A percentile compares a stretch with the other conserved stretches of the same genome.
Conservation (phyloP, 2,113 vertebrate species). For the Chaetorhynchus papuensis region DNA sequence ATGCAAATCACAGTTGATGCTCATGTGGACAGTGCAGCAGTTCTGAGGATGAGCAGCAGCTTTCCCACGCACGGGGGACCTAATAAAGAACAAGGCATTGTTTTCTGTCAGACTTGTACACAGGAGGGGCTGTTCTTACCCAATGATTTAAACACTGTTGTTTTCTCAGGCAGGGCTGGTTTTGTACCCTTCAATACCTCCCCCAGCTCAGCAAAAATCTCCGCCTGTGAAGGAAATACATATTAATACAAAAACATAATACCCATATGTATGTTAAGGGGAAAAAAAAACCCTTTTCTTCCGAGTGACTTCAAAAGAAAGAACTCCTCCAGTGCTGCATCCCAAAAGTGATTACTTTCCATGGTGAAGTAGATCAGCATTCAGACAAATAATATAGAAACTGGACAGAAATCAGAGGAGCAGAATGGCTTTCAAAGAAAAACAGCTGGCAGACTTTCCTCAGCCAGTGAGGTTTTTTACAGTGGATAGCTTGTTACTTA, state of each 20-base stretch:
- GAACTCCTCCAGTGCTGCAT: not conserved
- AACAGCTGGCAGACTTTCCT: not conserved
- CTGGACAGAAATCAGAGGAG: not conserved
- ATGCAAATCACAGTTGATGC: not conserved
- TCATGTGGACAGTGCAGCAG: not conserved
- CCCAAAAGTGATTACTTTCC: not conserved
- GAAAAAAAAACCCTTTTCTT: not conserved
- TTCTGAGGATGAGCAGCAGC: not conserved
- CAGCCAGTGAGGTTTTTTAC: not conserved
- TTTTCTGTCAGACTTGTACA: not conserved
- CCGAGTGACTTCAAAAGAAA: not conserved
- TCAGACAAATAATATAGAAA: not conserved
- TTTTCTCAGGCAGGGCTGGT: slow-evolving; percentile 84
- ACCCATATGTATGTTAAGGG: not conserved
- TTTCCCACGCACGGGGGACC: not conserved
- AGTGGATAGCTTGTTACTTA: not conserved
- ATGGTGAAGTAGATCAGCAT: not conserved
- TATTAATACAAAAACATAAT: not conserved
- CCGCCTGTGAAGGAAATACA: slow-evolving; percentile 69
- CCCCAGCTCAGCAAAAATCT: slow-evolving; percentile 91
- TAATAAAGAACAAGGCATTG: slow-evolving; percentile 4
- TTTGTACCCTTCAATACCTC: slow-evolving; percentile 86
- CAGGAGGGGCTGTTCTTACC: slow-evolving; percentile 73
- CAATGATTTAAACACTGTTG: slow-evolving; percentile 93
- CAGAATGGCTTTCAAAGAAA: not conserved